These are phyloP conservation scores for Dicyrtomina minuta DNA, from an alignment of 2,888 invertebrate species.

Conservation along the genomic window DNA sequence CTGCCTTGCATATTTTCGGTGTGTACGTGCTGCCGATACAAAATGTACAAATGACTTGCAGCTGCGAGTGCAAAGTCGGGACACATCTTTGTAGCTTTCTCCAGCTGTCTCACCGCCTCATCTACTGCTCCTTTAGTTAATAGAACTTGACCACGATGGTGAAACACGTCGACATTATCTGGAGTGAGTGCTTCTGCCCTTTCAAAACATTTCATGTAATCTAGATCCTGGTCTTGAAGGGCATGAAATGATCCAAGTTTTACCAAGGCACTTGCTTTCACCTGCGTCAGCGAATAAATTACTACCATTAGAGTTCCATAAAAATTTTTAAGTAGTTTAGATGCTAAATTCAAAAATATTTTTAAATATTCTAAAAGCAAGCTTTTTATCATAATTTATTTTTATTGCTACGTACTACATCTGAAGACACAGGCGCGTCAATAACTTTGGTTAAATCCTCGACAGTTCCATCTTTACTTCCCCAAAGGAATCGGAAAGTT, in stretches of 20 bases:
- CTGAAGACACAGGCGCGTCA: constrained; percentile 54
- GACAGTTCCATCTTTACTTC: constrained; percentile 71
- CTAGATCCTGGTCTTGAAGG: constrained; percentile 71
- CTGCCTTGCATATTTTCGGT: constrained; percentile 61
- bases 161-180: constrained; percentile 83
- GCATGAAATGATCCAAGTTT: constrained; percentile 83
- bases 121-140: constrained; percentile 77
- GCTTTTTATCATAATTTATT: constrained; percentile 21
- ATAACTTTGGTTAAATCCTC: constrained; percentile 72
- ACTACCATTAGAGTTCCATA: constrained; percentile 8
- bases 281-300: constrained; percentile 53
- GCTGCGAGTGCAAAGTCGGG: constrained; percentile 82
- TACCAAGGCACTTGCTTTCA: constrained; percentile 80
- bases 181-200: constrained; percentile 74
- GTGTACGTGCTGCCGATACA: constrained; percentile 71
- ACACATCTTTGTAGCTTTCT: constrained; percentile 76
- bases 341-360: background rate
- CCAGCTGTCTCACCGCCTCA: constrained; percentile 78
- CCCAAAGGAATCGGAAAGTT: constrained; percentile 56
- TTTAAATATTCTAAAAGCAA: background rate
- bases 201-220: constrained; percentile 77
- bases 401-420: constrained; percentile 25
- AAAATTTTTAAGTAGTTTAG: background rate
- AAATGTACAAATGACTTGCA: constrained; percentile 87
- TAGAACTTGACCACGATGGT: constrained; percentile 87